Evolutionary conservation across 2,888 invertebrate genomes (phyloP), one percentile per base, ranked within the genome.

Genomic region (Scaptodrosophila latifasciaeformis): DNA sequence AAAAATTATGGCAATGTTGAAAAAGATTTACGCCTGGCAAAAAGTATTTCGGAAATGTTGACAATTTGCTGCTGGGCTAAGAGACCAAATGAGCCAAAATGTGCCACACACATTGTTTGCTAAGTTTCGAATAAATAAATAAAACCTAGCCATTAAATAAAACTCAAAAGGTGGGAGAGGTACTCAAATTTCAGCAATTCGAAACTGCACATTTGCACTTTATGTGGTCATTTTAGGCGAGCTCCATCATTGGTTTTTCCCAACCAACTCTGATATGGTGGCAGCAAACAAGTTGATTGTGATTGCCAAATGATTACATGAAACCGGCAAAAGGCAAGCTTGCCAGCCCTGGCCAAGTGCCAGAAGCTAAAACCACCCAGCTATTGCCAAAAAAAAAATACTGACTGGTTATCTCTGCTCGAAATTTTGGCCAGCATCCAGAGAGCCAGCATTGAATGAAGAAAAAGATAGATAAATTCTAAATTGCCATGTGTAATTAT

Each of bases 151-250:
- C n/a, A n/a, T n/a, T n/a, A n/a, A n/a, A n/a, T n/a, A n/a, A n/a
- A n/a, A n/a, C n/a, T n/a, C n/a, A n/a, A n/a, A n/a, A n/a, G n/a
- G 24, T 13, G 2, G 2, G 27, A 40, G 7, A 2, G 40, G 7
- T 13, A 2, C 37, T 10, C 24, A 29, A n/a, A n/a, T n/a, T n/a
- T n/a, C n/a, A n/a, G 39, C 68, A 67, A 54, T 60, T 62, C 67
- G 69, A 74, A 75, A 72, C 75, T 72, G 71, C n/a, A n/a, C n/a
- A n/a, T 70, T 72, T 72, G 71, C 75, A 72, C 75, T 67, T 71
- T 75, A 67, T 67, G 75, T 70, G 74, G 76, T 75, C 72, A 72
- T 74, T 76, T 74, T 68, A 64, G 62, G 43, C 60, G 62, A 72
- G 72, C n/a, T 74, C 76, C 72, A 75, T 74, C 72, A 72, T 76